Evolutionary conservation across 1,140 invertebrate genomes (phyloP).

Genomic region (Zelostemma sp.): DNA sequence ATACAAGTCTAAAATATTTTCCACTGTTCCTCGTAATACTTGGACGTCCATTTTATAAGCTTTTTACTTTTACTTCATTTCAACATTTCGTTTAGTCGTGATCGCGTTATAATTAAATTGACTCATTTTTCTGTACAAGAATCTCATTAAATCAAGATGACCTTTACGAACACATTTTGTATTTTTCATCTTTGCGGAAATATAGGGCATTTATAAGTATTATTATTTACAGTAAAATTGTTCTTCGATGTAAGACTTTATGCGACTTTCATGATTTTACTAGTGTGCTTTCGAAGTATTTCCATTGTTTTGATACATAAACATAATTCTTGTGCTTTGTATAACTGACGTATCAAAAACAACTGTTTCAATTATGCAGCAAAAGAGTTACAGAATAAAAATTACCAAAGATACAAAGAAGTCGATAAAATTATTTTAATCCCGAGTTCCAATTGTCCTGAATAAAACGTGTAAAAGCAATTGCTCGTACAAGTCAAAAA

Average conservation of each 20-base stretch:
- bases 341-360: slow-evolving; percentile 25
- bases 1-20: slow-evolving; percentile 29
- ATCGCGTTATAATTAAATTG: slow-evolving; percentile 20
- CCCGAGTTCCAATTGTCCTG: too few species aligned
- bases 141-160: slow-evolving; percentile 16
- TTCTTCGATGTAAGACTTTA: slow-evolving; percentile 44
- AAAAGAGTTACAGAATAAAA: slow-evolving; percentile 5
- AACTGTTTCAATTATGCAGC: slow-evolving; percentile 8
- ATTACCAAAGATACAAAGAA: not conserved
- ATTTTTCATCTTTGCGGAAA: slow-evolving; percentile 12
- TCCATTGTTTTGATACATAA: slow-evolving; percentile 6
- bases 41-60: slow-evolving; percentile 26
- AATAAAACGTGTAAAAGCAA: too few species aligned
- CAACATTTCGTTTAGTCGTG: not conserved
- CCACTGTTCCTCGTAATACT: slow-evolving; percentile 33
- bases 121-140: slow-evolving; percentile 22
- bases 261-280: slow-evolving; percentile 41
- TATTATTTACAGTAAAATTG: slow-evolving; percentile 34
- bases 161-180: slow-evolving; percentile 18
- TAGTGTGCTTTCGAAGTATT: slow-evolving; percentile 17
- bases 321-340: slow-evolving; percentile 17
- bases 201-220: slow-evolving; percentile 28
- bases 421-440: too few species aligned
- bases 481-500: not conserved
- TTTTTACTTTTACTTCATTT: slow-evolving; percentile 10